Base-by-base conservation (phyloP, 2,888 invertebrate species). In the Trissoscelio sp. region DNA sequence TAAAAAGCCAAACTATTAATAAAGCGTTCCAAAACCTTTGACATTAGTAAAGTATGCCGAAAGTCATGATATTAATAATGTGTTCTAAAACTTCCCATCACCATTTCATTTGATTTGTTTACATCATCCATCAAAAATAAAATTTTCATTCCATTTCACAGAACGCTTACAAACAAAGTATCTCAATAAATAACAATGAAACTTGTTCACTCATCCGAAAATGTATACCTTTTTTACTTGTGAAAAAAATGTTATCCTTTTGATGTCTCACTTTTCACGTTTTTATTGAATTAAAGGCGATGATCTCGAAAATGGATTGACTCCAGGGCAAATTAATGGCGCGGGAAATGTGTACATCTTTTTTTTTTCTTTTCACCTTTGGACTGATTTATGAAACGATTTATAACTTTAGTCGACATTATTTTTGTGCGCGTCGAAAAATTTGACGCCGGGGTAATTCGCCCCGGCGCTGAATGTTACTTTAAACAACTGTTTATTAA, bases 401-500 rank as follows among this genome's bases (percentile, higher is more conserved):
- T 73, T 62, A 55, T 73, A 73, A 62, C 62, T 53, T 55, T 53
- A 55, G 22, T 28, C 62, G 20, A 53, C 62, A 44, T 73, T 12
- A 73, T 73, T 73, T 53, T 58, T 24, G 3, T 18, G 53, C 20
- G 18, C 53, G 62, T 28, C 44, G 20, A 44, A 62, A 60, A 39
- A 51, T n/a, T 72, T 51, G 60, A 62, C 28, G 69, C 24, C n/a
- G 9, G 34, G 31, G 46, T 9, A 39, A 51, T n/a, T 72, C 39
- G 60, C 51, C 28, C 55, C 24, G 12, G 9, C 20, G 31, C 16
- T 6, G 31, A 44, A 11, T 31, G 37, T 22, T 62, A 28, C 55
- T 67, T 39, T 24, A 44, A 62, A 70, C 20, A 78, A 62, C 62
- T 60, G 62, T 62, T 78, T 78, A 78, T 78, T 70, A 62, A 64